phyloP scores from a whole-genome alignment of 2,113 vertebrate genomes.

The Pampusana beccarii region DNA sequence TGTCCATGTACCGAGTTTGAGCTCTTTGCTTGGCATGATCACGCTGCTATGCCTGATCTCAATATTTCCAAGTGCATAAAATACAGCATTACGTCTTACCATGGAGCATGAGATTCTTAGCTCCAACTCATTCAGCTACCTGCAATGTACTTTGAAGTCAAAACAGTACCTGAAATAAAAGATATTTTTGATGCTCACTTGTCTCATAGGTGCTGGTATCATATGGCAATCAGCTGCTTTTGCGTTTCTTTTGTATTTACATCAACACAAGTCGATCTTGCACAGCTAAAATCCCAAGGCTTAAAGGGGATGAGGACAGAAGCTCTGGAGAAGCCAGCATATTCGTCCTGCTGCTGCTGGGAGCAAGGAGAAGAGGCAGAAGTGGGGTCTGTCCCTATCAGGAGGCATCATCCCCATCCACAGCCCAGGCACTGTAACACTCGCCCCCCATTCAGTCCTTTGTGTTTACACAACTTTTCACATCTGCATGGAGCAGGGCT shows the following conservation, averaged over 20 bases:
- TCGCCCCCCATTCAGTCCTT: not conserved
- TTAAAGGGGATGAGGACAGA: not conserved
- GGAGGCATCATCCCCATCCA: not conserved
- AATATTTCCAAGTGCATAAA: not conserved
- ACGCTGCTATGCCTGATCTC: not conserved
- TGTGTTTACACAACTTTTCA: not conserved
- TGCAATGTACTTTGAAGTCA: not conserved
- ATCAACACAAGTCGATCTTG: not conserved
- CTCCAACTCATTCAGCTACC: not conserved
- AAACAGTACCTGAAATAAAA: not conserved
- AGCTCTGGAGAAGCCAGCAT: not conserved
- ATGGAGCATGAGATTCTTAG: not conserved
- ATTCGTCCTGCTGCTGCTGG: not conserved
- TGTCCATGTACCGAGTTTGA: not conserved
- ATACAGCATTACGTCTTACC: rapidly evolving
- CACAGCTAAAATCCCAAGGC: not conserved
- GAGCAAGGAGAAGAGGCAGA: not conserved
- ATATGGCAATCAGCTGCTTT: not conserved
- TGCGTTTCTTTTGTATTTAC: not conserved
- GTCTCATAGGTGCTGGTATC: not conserved
- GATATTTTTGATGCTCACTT: not conserved
- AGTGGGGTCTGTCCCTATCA: rapidly evolving
- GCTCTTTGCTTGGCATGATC: not conserved
- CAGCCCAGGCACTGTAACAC: not conserved
- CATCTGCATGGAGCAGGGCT: not conserved